Evolutionary conservation across 2,888 invertebrate genomes (phyloP).

Genomic region (Cinara cedri): DNA sequence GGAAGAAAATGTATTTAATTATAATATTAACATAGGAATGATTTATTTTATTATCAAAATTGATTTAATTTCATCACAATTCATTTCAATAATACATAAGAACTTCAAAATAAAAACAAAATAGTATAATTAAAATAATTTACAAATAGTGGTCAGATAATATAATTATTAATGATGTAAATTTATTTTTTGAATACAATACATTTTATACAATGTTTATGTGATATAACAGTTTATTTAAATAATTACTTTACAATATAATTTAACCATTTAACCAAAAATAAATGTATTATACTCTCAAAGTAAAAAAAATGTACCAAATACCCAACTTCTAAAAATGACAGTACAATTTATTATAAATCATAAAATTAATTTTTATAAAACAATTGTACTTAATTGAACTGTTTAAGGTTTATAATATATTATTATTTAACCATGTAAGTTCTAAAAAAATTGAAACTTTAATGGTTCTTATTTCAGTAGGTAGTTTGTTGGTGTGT

Average conservation of each 20-base stretch:
- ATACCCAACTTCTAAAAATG: not conserved
- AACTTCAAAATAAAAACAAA: slow-evolving; percentile 29
- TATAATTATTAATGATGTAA: slow-evolving; percentile 23
- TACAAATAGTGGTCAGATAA: slow-evolving; percentile 32
- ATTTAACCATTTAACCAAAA: slow-evolving; percentile 25
- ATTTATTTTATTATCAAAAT: slow-evolving; percentile 33
- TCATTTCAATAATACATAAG: slow-evolving; percentile 22
- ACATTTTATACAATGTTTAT: slow-evolving; percentile 40
- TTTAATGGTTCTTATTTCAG: too few relatives aligned
- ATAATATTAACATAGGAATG: not conserved
- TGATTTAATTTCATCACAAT: slow-evolving; percentile 37
- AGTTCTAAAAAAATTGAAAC: not conserved
- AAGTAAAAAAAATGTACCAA: slow-evolving; percentile 26
- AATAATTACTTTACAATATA: slow-evolving; percentile 2
- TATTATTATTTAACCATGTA: not conserved
- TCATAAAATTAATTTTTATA: not conserved
- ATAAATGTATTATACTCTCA: slow-evolving; percentile 14
- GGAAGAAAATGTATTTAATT: not conserved
- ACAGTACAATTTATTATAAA: not conserved
- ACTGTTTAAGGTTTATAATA: not conserved
- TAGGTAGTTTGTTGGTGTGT: not conserved
- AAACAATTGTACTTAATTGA: not conserved
- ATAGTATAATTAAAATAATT: slow-evolving; percentile 12
- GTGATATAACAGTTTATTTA: slow-evolving; percentile 20
- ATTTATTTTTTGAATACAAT: slow-evolving; percentile 17